phyloP scores from a whole-genome alignment of 2,113 vertebrate species.

The Hymenochirus boettgeri region DNA sequence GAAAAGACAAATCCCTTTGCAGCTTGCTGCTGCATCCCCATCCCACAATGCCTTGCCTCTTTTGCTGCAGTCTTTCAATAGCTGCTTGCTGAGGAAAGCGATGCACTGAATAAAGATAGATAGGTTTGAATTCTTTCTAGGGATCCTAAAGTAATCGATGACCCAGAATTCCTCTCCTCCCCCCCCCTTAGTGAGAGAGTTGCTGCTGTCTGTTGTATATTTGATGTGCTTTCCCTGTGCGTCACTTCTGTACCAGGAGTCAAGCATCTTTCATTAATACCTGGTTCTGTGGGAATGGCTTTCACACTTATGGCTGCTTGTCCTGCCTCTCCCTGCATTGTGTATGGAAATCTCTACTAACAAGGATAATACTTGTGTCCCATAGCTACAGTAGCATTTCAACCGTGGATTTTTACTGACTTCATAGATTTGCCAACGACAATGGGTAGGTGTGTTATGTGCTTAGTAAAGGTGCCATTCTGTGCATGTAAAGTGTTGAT shows the following conservation, averaged over 20 bases:
- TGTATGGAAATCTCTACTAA: conserved; percentile 19
- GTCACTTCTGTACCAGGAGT: conserved; percentile 55
- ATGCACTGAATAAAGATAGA: conserved; percentile 68
- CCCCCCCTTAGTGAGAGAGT: conserved; percentile 51
- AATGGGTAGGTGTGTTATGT: conserved; percentile 57
- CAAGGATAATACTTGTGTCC: conserved; percentile 56
- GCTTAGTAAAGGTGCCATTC: conserved; percentile 6
- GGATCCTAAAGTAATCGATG: conserved; percentile 60
- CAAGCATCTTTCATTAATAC: conserved; percentile 48
- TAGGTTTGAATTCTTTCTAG: conserved; percentile 55
- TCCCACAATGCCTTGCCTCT: conserved; percentile 74
- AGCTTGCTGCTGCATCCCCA: conserved; percentile 75
- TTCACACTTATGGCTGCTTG: conserved; percentile 51
- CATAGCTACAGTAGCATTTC: conserved; percentile 55
- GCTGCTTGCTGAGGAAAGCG: conserved; percentile 63
- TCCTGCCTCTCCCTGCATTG: conserved; percentile 25
- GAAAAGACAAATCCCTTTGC: conserved; percentile 62
- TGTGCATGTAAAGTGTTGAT: neutral
- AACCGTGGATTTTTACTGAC: conserved; percentile 53
- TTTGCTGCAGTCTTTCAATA: conserved; percentile 81
- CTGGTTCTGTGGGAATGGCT: conserved; percentile 45
- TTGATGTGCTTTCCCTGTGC: conserved; percentile 51
- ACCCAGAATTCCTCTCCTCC: conserved; percentile 48
- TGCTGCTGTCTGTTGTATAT: conserved; percentile 55
- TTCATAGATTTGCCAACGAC: conserved; percentile 56